These are phyloP conservation scores for Ptychodera flava DNA, from an alignment of 35 echinoderm and acorn worm genomes.

Conservation along the genomic window DNA sequence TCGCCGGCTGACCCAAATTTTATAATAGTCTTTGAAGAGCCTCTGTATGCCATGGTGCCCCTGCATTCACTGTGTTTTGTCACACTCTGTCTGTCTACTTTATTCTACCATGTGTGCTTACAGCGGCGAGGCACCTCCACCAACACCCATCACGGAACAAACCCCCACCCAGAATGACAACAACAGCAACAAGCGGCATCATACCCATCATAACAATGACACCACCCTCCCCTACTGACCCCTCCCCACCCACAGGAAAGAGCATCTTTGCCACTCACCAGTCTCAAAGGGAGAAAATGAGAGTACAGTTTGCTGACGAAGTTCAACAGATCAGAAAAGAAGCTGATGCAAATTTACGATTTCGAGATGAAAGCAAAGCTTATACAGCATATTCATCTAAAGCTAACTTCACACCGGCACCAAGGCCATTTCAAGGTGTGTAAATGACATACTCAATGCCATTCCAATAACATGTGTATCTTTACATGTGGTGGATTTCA, in stretches of 20 bases:
- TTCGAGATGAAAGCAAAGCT: constrained; percentile 63
- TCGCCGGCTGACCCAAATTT: too few relatives aligned
- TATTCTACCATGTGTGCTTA: too few relatives aligned
- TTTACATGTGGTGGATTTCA: too few relatives aligned
- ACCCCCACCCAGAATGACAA: too few relatives aligned
- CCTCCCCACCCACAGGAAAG: neutral
- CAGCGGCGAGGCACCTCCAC: too few relatives aligned
- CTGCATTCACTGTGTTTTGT: too few relatives aligned
- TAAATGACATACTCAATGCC: too few relatives aligned
- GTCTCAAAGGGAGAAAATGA: constrained; percentile 22
- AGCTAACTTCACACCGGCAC: constrained; percentile 83
- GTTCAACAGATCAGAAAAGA: constrained; percentile 15
- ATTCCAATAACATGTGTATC: too few relatives aligned
- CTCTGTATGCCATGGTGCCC: too few relatives aligned
- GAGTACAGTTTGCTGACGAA: constrained; percentile 54
- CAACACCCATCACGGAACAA: too few relatives aligned
- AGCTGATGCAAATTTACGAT: constrained; percentile 38
- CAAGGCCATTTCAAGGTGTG: constrained; percentile 23
- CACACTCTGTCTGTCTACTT: too few relatives aligned
- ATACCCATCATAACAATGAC: neutral
- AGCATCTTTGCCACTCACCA: neutral
- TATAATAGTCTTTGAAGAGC: too few relatives aligned
- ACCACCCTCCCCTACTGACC: neutral
- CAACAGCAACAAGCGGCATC: neutral
- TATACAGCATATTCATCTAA: constrained; percentile 68